These are phyloP conservation scores for Chrysopa pallens DNA, from an alignment of 1,140 invertebrate genomes.

Conservation along the genomic window DNA sequence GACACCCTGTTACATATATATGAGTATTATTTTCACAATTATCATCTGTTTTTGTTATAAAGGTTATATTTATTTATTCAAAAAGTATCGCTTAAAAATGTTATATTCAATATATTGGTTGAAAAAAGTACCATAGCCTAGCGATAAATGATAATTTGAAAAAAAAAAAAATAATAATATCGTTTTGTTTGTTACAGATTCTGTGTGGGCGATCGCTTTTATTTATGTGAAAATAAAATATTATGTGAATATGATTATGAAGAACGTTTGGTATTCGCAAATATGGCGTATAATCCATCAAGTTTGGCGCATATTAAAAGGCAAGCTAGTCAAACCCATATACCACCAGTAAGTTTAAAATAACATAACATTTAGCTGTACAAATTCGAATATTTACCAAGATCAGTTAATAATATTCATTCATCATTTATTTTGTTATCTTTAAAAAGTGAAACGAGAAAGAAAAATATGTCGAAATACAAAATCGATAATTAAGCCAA, in stretches of 20 bases:
- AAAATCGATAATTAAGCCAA: too few relatives aligned
- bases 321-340: slow-evolving; percentile 35
- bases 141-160: too few relatives aligned
- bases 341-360: slow-evolving; percentile 18
- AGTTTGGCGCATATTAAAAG: slow-evolving; percentile 73
- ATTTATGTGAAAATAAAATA: slow-evolving; percentile 92
- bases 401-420: background rate
- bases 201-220: slow-evolving; percentile 92
- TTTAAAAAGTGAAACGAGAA: too few relatives aligned
- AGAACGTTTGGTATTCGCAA: slow-evolving; percentile 76
- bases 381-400: background rate
- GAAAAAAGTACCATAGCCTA: too few relatives aligned
- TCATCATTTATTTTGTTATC: too few relatives aligned
- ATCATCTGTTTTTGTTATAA: too few relatives aligned
- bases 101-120: too few relatives aligned
- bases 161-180: background rate
- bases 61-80: too few relatives aligned
- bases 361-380: background rate
- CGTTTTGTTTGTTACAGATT: slow-evolving; percentile 46
- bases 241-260: slow-evolving; percentile 96
- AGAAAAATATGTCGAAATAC: too few relatives aligned
- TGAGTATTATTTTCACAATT: too few relatives aligned
- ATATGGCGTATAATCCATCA: slow-evolving; percentile 79
- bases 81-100: too few relatives aligned
- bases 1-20: too few relatives aligned